Conservation (phyloP, 2,888 invertebrate species). For the Pterobdella sp. region DNA sequence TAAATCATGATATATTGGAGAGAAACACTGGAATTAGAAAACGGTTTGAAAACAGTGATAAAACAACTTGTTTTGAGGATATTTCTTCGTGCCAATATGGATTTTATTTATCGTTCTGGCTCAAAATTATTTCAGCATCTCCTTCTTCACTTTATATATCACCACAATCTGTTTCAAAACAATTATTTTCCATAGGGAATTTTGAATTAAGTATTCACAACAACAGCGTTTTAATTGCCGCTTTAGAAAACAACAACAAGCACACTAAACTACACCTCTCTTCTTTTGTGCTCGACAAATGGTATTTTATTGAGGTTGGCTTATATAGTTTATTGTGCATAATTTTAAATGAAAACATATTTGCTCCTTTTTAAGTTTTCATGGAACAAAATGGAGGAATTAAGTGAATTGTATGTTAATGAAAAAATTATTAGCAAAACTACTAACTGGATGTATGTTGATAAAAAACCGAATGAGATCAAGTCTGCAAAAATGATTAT, state of each 20-base stretch:
- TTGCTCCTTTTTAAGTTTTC: too few species aligned
- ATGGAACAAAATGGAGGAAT: neutral
- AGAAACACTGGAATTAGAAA: too few species aligned
- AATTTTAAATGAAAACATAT: too few species aligned
- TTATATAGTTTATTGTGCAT: too few species aligned
- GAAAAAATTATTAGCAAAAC: neutral
- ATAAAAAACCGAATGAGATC: too few species aligned
- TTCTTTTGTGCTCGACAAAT: neutral
- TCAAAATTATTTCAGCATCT: constrained; percentile 6
- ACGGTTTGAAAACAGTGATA: neutral
- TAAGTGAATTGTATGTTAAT: neutral
- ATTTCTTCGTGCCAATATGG: neutral
- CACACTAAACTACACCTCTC: neutral
- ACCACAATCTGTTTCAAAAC: neutral
- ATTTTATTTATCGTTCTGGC: constrained; percentile 4
- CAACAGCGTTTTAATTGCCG: neutral
- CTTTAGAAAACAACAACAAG: constrained; percentile 4
- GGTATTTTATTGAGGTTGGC: neutral
- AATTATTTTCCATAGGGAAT: neutral
- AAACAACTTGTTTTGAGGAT: neutral
- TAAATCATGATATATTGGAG: too few species aligned
- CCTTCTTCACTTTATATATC: neutral
- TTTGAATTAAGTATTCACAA: neutral
- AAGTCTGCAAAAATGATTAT: too few species aligned
- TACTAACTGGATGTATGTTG: neutral